These are phyloP conservation scores for Pseudomyrmex concolor DNA, from an alignment of 1,140 invertebrate genomes.

Conservation along the genomic window DNA sequence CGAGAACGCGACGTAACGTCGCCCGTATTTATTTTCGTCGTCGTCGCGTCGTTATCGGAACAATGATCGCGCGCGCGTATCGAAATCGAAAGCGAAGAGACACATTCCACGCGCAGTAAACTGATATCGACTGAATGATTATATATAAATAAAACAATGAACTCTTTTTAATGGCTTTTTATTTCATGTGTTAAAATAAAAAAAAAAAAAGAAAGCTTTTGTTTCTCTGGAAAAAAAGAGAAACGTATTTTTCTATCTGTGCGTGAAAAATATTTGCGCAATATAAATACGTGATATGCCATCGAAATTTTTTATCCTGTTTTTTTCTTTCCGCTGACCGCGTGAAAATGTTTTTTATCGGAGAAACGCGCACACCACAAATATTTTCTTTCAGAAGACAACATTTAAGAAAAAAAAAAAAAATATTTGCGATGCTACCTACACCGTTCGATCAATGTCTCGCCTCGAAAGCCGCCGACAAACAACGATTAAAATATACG, in stretches of 20 bases:
- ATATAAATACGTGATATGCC: background rate
- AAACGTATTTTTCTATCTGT: background rate
- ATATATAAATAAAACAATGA: conserved; percentile 20
- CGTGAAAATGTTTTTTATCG: background rate
- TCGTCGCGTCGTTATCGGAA: background rate
- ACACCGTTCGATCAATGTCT: conserved; percentile 38
- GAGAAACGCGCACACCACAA: background rate
- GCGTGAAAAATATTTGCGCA: background rate
- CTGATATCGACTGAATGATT: background rate
- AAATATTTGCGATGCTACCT: conserved; percentile 34
- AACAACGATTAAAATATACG: conserved; percentile 53
- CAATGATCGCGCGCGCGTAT: background rate
- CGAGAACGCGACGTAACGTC: conserved; percentile 5
- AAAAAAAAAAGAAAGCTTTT: background rate
- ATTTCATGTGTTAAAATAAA: too few species aligned
- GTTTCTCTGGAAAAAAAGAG: background rate
- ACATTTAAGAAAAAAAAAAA: conserved; percentile 25
- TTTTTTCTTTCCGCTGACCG: background rate
- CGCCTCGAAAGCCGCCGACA: conserved; percentile 1
- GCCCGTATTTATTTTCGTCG: conserved; percentile 26
- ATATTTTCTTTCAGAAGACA: conserved; percentile 10
- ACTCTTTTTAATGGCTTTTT: too few species aligned
- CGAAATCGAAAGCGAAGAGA: conserved; percentile 30
- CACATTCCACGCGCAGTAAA: background rate
- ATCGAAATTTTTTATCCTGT: background rate